Evolutionary conservation across 2,113 vertebrate genomes (phyloP).

Genomic region (Hiodon alosoides): DNA sequence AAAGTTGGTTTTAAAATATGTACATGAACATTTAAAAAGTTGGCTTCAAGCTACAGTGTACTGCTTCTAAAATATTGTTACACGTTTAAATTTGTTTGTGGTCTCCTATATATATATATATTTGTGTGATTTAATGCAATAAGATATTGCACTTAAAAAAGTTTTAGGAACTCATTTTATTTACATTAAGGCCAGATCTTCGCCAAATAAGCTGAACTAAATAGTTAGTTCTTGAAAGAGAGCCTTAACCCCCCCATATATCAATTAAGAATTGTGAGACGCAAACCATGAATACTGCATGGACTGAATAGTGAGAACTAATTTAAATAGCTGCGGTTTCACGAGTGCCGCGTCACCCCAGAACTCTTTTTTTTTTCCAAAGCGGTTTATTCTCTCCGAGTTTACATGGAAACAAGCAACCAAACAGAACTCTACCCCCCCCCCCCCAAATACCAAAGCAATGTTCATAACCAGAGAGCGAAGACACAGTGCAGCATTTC

Average conservation of each 20-base stretch:
- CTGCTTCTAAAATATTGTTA: conserved; percentile 46
- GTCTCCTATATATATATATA: conserved; percentile 33
- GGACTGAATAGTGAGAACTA: not conserved
- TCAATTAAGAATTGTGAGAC: not conserved
- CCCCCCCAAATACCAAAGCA: not conserved
- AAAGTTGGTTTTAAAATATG: conserved; percentile 30
- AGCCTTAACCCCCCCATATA: not conserved
- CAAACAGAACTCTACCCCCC: not conserved
- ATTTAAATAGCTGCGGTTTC: not conserved
- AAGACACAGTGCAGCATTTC: conserved; percentile 8
- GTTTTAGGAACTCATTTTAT: conserved; percentile 29
- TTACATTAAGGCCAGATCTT: conserved; percentile 19
- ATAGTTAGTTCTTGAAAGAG: not conserved
- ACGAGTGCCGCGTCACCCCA: not conserved
- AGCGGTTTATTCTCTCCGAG: not conserved
- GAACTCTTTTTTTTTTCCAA: not conserved
- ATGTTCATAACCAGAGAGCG: conserved; percentile 2
- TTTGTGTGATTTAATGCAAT: conserved; percentile 53
- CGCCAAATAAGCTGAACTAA: conserved; percentile 30
- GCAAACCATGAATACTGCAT: not conserved
- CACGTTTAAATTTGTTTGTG: conserved; percentile 52
- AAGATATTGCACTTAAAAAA: conserved; percentile 77
- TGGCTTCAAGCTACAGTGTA: conserved; percentile 52
- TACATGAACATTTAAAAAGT: conserved; percentile 24
- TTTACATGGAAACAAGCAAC: conserved; percentile 14